Evolutionary conservation across 1,140 invertebrate genomes (phyloP).

Genomic region (Euura saliciscinereae): DNA sequence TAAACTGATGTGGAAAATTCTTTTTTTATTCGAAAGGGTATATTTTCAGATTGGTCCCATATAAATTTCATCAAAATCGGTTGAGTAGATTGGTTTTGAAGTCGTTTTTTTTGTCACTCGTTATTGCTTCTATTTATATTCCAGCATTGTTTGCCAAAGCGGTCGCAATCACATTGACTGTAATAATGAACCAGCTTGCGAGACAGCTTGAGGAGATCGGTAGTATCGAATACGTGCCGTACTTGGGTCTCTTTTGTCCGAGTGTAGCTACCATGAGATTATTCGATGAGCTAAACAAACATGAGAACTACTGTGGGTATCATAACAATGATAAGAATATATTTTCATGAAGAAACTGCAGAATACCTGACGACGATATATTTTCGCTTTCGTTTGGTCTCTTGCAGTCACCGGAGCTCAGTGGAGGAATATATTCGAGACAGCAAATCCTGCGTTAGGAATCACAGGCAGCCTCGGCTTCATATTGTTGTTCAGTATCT

Average conservation of each 20-base stretch:
- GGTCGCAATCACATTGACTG: slow-evolving; percentile 21
- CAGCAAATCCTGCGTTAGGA: slow-evolving; percentile 61
- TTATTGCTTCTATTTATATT: slow-evolving; percentile 14
- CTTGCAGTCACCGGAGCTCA: slow-evolving; percentile 61
- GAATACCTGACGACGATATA: too few species aligned
- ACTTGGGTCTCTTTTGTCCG: slow-evolving; percentile 38
- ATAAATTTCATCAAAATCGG: too few species aligned
- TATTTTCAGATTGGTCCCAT: too few species aligned
- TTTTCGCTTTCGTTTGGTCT: too few species aligned
- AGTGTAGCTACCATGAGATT: slow-evolving; percentile 35
- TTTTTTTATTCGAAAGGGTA: too few species aligned
- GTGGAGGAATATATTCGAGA: slow-evolving; percentile 61
- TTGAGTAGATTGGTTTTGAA: too few species aligned
- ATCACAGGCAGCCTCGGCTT: slow-evolving; percentile 55
- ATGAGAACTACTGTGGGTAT: slow-evolving; percentile 34
- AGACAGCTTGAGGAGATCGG: neutral
- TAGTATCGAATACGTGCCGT: slow-evolving; percentile 12
- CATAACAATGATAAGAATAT: too few species aligned
- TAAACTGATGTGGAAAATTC: too few species aligned
- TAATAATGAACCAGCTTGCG: neutral
- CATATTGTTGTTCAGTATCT: slow-evolving; percentile 55
- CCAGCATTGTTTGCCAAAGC: slow-evolving; percentile 23
- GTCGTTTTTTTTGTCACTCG: too few species aligned
- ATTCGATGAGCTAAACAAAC: slow-evolving; percentile 35
- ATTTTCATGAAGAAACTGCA: too few species aligned